These are phyloP conservation scores for Brachyalestes nurse DNA, from an alignment of 2,797 vertebrate genomes.

Conservation along the genomic window DNA sequence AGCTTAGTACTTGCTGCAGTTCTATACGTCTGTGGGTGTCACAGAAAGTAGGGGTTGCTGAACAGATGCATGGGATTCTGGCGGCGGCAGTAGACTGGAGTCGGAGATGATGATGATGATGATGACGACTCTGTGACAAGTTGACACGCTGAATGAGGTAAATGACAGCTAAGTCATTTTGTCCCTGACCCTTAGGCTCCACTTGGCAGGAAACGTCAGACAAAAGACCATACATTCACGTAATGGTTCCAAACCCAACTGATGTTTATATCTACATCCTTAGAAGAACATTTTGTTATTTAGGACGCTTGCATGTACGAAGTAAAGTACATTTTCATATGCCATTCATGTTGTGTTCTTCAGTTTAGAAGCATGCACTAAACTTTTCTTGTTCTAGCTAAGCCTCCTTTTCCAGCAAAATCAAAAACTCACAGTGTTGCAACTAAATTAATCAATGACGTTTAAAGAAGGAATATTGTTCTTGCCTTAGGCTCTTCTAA, in stretches of 20 bases:
- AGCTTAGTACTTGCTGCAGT: neutral
- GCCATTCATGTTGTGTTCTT: neutral
- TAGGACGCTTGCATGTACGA: neutral
- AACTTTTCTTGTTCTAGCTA: neutral
- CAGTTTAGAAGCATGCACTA: neutral
- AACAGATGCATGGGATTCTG: neutral
- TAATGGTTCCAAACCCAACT: constrained; percentile 1
- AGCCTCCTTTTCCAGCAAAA: constrained; percentile 15
- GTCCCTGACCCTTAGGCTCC: constrained; percentile 43
- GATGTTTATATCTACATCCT: neutral
- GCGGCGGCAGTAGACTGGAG: neutral
- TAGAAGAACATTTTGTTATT: neutral
- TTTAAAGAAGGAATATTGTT: constrained; percentile 9
- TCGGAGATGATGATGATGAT: constrained; percentile 37
- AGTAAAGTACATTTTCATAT: neutral
- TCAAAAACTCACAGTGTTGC: constrained; percentile 14
- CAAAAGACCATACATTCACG: constrained; percentile 40
- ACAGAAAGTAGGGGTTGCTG: neutral
- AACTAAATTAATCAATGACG: constrained; percentile 1
- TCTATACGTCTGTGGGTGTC: constrained; percentile 16
- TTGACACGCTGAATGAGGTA: constrained; percentile 49
- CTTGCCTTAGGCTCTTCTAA: constrained; percentile 24
- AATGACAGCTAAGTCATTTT: constrained; percentile 44
- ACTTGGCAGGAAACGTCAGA: constrained; percentile 23
- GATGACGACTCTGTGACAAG: constrained; percentile 26